Base-by-base conservation (phyloP, 2,888 invertebrate genomes). In the Andricus quercusramuli region DNA sequence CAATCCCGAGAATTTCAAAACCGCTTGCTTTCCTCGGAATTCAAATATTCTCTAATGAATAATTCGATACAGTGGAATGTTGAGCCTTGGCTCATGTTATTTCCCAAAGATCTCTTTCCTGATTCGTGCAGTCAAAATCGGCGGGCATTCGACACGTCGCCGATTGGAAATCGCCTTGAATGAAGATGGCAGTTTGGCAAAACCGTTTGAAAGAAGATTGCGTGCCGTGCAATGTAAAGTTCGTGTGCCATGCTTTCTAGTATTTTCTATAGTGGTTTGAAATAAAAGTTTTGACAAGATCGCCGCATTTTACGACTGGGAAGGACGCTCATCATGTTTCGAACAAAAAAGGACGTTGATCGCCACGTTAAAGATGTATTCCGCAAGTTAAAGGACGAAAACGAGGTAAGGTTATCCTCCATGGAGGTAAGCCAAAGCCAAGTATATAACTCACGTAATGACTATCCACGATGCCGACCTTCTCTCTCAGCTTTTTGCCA, bases 321-420 rank as follows among this genome's bases (percentile, higher is more conserved):
- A 70, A 29, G 17, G 51, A 51, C 70, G 51, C 51, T 70, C 5
- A 70, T 20, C 91, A 97, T 97, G 96, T 96, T 96, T 93, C 95
- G 94, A 87, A 95, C 94, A 82, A 97, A 97, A 93, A 95, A 95
- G 89, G 96, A 97, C 90, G 96, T 98, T 78, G 97, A 97, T 93
- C 95, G 95, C 91, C 96, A 97, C 93, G 97, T 97, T 89, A 95
- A 96, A 89, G 96, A 95, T 84, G 94, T 96, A 86, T 93, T 96
- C 89, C 94, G 95, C 80, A 97, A 96, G 93, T 93, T 96, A 85
- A 94, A 94, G 83, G 95, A 94, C 88, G 95, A 96, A 85, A 95
- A 95, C 87, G 97, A 97, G 96, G 97, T 97, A 94, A 94, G 89
- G 87, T 87, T 90, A 87, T 66, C 82, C 84, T 47, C 64, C 77